These are phyloP conservation scores for Chironomus striatipennis DNA, from an alignment of 1,140 invertebrate genomes.

Conservation along the genomic window DNA sequence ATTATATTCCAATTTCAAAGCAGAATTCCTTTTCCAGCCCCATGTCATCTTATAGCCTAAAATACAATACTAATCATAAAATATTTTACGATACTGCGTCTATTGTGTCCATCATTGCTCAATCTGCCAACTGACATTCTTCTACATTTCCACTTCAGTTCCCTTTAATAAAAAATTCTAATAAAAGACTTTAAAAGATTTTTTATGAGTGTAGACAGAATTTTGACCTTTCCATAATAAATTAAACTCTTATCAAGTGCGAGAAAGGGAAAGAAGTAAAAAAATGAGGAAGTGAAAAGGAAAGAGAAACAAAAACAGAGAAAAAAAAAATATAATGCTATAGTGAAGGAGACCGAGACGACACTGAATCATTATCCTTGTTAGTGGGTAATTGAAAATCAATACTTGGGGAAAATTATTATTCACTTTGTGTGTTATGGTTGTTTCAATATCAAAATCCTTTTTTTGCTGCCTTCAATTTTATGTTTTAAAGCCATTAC, in stretches of 20 bases:
- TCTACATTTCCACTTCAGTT: no score
- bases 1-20: no score
- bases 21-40: no score
- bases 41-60: no score
- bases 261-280: neutral
- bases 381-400: neutral
- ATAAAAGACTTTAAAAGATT: neutral
- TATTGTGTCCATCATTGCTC: no score
- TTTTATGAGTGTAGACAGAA: slow-evolving; percentile 10
- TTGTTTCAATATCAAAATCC: neutral
- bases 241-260: slow-evolving; percentile 9
- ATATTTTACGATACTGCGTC: no score
- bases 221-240: slow-evolving; percentile 18
- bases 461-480: neutral
- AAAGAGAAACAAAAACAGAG: no score
- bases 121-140: no score
- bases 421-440: slow-evolving; percentile 6
- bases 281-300: neutral
- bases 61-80: no score
- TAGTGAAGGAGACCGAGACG: neutral
- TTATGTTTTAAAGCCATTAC: slow-evolving; percentile 1
- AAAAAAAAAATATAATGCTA: no score
- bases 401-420: slow-evolving; percentile 20
- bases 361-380: slow-evolving; percentile 19
- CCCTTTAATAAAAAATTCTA: no score